These are phyloP conservation scores for Cyprinodon diabolis DNA, from an alignment of 2,797 vertebrate genomes.

Conservation along the genomic window DNA sequence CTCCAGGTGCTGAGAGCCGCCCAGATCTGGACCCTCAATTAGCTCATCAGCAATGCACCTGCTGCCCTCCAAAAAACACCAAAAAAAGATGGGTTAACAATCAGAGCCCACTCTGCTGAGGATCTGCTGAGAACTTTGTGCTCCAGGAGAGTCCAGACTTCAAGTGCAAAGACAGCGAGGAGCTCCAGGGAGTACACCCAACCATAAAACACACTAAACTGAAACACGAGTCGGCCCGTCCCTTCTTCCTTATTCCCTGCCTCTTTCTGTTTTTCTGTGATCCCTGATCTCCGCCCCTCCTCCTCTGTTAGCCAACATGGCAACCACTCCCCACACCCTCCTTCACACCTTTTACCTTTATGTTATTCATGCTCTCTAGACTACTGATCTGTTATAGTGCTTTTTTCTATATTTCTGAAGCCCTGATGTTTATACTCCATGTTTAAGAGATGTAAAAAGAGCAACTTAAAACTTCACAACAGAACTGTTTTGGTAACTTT, in stretches of 20 bases:
- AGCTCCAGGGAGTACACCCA: slow-evolving; percentile 76
- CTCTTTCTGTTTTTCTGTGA: slow-evolving; percentile 48
- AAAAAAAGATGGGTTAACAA: background rate
- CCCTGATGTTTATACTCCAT: background rate
- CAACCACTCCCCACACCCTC: slow-evolving; percentile 77
- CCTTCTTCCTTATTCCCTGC: slow-evolving; percentile 60
- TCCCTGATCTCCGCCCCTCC: slow-evolving; percentile 59
- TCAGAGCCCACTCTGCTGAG: slow-evolving; percentile 5
- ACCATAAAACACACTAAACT: slow-evolving; percentile 68
- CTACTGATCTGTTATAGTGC: slow-evolving; percentile 9
- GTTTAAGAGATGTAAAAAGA: slow-evolving; percentile 8
- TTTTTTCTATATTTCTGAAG: background rate
- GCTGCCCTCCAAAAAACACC: slow-evolving; percentile 1
- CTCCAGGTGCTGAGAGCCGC: slow-evolving; percentile 22
- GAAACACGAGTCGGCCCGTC: slow-evolving; percentile 85
- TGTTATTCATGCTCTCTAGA: slow-evolving; percentile 34
- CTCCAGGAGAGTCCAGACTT: slow-evolving; percentile 23
- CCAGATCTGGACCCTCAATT: slow-evolving; percentile 23
- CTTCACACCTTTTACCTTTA: slow-evolving; percentile 30
- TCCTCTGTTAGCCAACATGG: slow-evolving; percentile 64
- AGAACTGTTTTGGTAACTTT: background rate
- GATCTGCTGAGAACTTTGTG: slow-evolving; percentile 21
- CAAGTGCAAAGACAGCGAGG: slow-evolving; percentile 35
- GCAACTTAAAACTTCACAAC: background rate
- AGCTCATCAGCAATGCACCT: slow-evolving; percentile 55